Evolutionary conservation across 2,888 invertebrate genomes (phyloP).

Genomic region (Luperina nickerlii): DNA sequence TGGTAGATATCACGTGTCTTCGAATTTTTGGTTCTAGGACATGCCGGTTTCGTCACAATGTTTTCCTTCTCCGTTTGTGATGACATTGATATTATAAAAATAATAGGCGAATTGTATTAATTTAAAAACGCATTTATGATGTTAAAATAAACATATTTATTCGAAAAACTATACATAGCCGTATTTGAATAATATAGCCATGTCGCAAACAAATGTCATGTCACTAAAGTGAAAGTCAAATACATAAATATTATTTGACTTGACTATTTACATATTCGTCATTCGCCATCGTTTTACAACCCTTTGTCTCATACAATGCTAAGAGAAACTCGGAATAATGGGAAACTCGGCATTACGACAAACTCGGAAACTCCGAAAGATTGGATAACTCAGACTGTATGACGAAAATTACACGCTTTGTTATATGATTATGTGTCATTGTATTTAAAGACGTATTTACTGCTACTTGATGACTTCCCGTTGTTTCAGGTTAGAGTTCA

Average conservation of each 20-base stretch:
- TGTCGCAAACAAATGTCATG: conserved; percentile 28
- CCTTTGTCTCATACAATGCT: conserved; percentile 50
- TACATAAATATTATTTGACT: conserved; percentile 50
- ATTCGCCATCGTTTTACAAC: conserved; percentile 33
- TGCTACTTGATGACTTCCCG: conserved; percentile 38
- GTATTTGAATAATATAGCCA: conserved; percentile 37
- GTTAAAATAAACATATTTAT: neutral
- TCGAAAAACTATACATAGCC: neutral
- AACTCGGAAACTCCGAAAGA: conserved; percentile 28
- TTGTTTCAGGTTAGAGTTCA: conserved; percentile 51
- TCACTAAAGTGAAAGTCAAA: conserved; percentile 52
- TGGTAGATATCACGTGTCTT: too few relatives aligned
- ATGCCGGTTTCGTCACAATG: too few relatives aligned
- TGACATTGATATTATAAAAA: neutral
- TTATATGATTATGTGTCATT: conserved; percentile 53
- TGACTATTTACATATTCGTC: conserved; percentile 43
- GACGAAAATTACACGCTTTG: conserved; percentile 43
- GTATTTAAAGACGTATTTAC: conserved; percentile 36
- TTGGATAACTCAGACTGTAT: conserved; percentile 42
- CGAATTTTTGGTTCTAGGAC: too few relatives aligned
- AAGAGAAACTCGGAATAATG: conserved; percentile 45
- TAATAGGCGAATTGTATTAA: neutral
- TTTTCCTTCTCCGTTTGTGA: too few relatives aligned
- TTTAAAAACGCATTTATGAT: neutral
- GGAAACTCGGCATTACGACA: conserved; percentile 17